Conservation (phyloP, 2,797 vertebrate species). For the Rhadinocentrus ornatus region DNA sequence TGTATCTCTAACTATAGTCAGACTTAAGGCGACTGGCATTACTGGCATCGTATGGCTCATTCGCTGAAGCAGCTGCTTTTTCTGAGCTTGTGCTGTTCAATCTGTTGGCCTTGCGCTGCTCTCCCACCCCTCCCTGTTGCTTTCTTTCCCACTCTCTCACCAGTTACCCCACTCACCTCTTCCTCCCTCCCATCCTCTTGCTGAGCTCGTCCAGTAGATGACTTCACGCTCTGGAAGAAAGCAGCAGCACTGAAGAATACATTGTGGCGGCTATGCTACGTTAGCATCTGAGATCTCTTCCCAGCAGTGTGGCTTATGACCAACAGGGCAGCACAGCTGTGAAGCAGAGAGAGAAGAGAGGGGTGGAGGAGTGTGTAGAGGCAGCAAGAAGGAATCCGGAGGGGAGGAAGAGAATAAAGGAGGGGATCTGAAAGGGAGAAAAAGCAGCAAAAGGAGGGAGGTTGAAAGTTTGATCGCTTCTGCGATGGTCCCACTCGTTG, state of each 20-base stretch:
- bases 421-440: constrained; percentile 34
- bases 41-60: constrained; percentile 91
- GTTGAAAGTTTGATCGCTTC: constrained; percentile 67
- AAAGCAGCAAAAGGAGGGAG: constrained; percentile 48
- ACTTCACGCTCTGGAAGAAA: constrained; percentile 78
- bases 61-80: constrained; percentile 95
- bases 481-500: constrained; percentile 42
- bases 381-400: constrained; percentile 47
- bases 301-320: constrained; percentile 49
- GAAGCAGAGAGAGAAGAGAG: constrained; percentile 29
- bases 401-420: constrained; percentile 26
- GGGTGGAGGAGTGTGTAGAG: constrained; percentile 35
- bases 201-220: constrained; percentile 74
- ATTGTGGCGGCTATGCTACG: constrained; percentile 49
- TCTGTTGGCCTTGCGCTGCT: constrained; percentile 73
- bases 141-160: constrained; percentile 41
- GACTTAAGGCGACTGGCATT: constrained; percentile 87
- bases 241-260: constrained; percentile 50
- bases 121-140: constrained; percentile 39
- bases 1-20: constrained; percentile 94
- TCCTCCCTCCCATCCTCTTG: constrained; percentile 49
- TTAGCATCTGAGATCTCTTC: constrained; percentile 67
- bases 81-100: constrained; percentile 81
- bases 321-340: constrained; percentile 52
- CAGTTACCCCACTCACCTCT: constrained; percentile 27